Evolutionary conservation across 2,113 vertebrate species (phyloP).

Genomic region (Paramisgurnus dabryanus): DNA sequence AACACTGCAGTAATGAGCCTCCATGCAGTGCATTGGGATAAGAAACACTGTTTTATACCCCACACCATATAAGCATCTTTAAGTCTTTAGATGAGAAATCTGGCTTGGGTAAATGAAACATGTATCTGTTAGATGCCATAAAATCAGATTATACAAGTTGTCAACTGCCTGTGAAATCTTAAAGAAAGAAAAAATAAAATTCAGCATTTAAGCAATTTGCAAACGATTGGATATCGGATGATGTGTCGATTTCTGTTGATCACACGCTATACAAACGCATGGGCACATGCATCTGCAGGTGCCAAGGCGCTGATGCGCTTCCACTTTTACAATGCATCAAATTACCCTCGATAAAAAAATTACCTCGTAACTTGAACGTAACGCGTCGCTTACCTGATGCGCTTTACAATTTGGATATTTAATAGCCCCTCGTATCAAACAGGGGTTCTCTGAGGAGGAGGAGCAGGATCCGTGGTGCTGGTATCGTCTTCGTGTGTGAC

Average conservation of each 20-base stretch:
- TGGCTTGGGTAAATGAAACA: background rate
- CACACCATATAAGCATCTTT: no score
- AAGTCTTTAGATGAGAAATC: no score
- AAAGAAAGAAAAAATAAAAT: background rate
- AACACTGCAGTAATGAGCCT: constrained; percentile 18
- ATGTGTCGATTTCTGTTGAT: background rate
- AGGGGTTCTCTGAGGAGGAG: background rate
- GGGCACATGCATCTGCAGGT: constrained; percentile 13
- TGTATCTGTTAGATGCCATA: background rate
- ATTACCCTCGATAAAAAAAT: background rate
- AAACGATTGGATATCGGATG: background rate
- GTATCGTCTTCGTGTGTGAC: background rate
- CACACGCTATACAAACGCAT: background rate
- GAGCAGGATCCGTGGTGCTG: background rate
- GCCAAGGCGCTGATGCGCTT: constrained; percentile 6
- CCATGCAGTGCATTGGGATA: background rate
- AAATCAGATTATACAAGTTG: background rate
- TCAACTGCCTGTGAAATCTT: background rate
- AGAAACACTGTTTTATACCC: no score
- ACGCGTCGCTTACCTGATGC: constrained; percentile 41
- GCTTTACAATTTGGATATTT: background rate
- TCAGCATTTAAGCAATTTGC: background rate
- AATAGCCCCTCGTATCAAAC: constrained; percentile 19
- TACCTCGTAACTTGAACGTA: background rate
- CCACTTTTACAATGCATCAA: constrained; percentile 22